Evolutionary conservation across 2,797 vertebrate species (phyloP).

Genomic region (Brachyrhaphis roseni): DNA sequence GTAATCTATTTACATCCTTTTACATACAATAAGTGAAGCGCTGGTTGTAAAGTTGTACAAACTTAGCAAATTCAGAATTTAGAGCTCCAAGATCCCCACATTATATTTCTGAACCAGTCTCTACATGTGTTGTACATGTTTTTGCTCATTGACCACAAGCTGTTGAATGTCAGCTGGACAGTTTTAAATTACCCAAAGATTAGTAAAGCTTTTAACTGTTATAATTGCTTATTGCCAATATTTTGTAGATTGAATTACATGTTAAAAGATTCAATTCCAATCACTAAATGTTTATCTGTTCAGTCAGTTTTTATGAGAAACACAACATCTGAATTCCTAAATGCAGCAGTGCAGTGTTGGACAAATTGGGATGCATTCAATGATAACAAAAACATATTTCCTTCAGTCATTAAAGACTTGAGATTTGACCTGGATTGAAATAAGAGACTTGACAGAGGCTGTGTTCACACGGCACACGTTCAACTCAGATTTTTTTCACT

Average conservation of each 20-base stretch:
- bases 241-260: background rate
- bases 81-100: background rate
- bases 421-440: background rate
- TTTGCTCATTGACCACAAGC: background rate
- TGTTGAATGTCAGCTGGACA: background rate
- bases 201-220: background rate
- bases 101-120: background rate
- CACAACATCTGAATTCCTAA: background rate
- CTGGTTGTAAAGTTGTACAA: background rate
- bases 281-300: background rate
- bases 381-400: background rate
- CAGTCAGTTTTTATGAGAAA: background rate
- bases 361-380: background rate
- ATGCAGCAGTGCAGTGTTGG: background rate
- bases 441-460: no score
- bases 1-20: background rate
- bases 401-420: background rate
- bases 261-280: background rate
- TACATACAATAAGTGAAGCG: background rate
- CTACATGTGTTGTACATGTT: background rate
- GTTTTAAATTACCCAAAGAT: background rate
- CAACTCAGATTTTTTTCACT: no score
- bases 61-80: background rate
- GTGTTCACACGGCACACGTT: no score
- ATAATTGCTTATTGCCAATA: background rate